Conservation (phyloP, 1,140 invertebrate genomes). For the Nomia melanderi region DNA sequence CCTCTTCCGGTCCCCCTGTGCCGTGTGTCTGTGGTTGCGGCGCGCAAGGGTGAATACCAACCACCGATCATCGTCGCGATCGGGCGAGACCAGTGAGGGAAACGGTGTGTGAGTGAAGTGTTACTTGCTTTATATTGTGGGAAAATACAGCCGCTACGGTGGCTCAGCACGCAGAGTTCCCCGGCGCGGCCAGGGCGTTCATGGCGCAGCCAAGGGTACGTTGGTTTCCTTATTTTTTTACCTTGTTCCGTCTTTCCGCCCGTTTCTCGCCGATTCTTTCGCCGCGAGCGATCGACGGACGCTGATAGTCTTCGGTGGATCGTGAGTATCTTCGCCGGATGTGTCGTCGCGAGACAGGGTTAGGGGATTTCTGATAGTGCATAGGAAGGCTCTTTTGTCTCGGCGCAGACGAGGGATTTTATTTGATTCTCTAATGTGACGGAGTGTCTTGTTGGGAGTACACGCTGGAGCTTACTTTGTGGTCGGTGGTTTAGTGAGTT, state of each 20-base stretch:
- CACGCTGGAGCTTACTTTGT: too few species aligned
- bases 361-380: too few species aligned
- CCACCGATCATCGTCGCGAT: conserved; percentile 31
- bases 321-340: too few species aligned
- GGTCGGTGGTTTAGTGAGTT: too few species aligned
- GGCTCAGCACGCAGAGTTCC: conserved; percentile 83
- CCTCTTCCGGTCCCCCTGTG: neutral
- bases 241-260: neutral
- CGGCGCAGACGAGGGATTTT: too few species aligned
- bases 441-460: too few species aligned
- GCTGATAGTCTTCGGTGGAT: too few species aligned
- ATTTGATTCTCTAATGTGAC: too few species aligned
- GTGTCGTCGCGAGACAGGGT: too few species aligned
- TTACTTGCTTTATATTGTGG: conserved; percentile 75
- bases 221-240: conserved; percentile 26
- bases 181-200: conserved; percentile 83
- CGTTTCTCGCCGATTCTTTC: neutral
- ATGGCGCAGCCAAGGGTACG: conserved; percentile 86
- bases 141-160: conserved; percentile 82
- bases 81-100: conserved; percentile 52
- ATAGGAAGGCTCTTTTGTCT: too few species aligned
- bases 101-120: conserved; percentile 65
- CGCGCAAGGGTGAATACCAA: conserved; percentile 8
- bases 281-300: neutral
- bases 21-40: neutral